Evolutionary conservation across 2,113 vertebrate genomes (phyloP), one percentile per base, ranked within the genome.

Genomic region (Mormyrus lacerda): DNA sequence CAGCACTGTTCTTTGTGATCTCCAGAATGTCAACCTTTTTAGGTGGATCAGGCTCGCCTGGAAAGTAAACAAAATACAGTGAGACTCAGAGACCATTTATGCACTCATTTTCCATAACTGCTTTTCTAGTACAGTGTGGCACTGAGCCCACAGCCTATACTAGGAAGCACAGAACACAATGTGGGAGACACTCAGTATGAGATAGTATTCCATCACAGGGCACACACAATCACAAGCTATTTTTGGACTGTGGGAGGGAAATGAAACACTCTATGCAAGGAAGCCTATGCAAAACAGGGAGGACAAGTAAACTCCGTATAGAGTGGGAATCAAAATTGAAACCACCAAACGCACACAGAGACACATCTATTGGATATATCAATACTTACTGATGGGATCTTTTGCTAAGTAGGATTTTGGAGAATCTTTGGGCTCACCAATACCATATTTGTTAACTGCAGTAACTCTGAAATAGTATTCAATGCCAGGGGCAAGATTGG

Each of bases 381-480:
- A 0, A 51, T 51, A 96, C 98, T 97, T 93, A 99, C 98, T 98
- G 89, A 98, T 95, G 31, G 98, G 97, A 94, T 99, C 98, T 83
- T 97, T 94, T 85, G 98, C 98, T 91, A 98, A 93, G 91, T 98
- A 95, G 90, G 98, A 96, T 92, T 96, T 99, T 21, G 98, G 97
- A 44, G 97, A 95, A 73, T 99, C 98, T 92, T 95, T 95, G 90
- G 98, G 97, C 92, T 99, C 97, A 3, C 98, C 98, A 5, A 97
- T 95, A 48, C 98, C 98, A 39, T 99, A 99, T 91, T 99, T 98
- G 92, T 99, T 99, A 90, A 98, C 97, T 90, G 98, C 98, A 88
- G 95, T 98, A 86, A 99, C 97, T 94, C 98, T 96, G 94, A 99
- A 99, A 95, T 95, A 99, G 93, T 99, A 99, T 69, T 99, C 98